Percentiles rank a stretch among this genome's conserved stretches.
These are phyloP conservation scores for Melanotaenia duboulayi DNA, from an alignment of 2,113 vertebrate genomes.

Conservation along the genomic window DNA sequence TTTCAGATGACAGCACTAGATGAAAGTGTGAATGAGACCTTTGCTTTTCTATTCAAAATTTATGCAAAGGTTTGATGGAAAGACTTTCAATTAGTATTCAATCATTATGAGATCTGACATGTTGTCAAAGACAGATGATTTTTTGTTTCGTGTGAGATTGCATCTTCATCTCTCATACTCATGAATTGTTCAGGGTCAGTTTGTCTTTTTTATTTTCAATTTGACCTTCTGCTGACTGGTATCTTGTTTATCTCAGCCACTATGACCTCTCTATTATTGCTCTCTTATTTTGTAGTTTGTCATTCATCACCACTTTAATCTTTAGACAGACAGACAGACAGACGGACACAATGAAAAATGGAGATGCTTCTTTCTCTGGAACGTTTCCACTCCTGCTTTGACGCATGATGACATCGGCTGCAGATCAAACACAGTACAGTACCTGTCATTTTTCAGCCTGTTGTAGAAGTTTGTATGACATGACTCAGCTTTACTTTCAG, in stretches of 20 bases:
- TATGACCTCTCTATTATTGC: constrained; percentile 10
- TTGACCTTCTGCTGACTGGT: constrained; percentile 17
- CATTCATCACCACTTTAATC: constrained; percentile 43
- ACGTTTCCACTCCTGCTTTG: too few relatives aligned
- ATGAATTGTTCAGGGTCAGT: constrained; percentile 14
- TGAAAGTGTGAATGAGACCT: neutral
- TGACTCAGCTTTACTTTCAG: neutral
- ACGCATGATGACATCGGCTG: too few relatives aligned
- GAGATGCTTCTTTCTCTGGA: too few relatives aligned
- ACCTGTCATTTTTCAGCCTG: neutral
- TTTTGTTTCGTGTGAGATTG: neutral
- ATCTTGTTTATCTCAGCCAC: neutral
- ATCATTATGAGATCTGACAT: neutral
- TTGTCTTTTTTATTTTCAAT: constrained; percentile 8
- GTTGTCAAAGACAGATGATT: neutral
- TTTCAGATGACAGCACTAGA: constrained; percentile 1
- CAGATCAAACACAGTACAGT: too few relatives aligned
- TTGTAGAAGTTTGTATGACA: neutral
- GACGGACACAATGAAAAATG: too few relatives aligned
- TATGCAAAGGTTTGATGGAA: neutral
- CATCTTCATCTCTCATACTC: neutral
- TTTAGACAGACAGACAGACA: too few relatives aligned
- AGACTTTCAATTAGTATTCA: neutral
- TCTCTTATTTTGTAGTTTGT: constrained; percentile 35
- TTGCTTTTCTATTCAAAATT: neutral